Evolutionary conservation across 1,140 invertebrate genomes (phyloP), one percentile per base, ranked within the genome.

Genomic region (Rhizoglyphus robini): DNA sequence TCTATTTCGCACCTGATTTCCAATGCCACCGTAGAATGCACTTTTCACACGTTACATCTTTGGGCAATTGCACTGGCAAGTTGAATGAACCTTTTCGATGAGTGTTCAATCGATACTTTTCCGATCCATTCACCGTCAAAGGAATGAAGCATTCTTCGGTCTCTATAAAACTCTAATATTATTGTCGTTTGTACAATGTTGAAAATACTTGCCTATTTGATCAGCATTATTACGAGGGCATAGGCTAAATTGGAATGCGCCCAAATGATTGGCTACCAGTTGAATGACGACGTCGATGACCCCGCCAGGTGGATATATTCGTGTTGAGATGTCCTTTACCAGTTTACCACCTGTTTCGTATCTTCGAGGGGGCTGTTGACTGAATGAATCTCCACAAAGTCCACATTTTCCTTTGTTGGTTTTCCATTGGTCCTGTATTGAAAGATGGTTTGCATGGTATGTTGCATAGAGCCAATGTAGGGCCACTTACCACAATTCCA

Each of bases 281-380:
- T 73, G 67, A 13, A 73, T 58, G 2, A 69, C 59, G 3, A 73
- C 66, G 38, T 72, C 70, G 32, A 76, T 77, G 71, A 86, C 83
- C 80, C 90, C 86, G 36, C 90, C 90, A 3, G 84, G 81, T 25
- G 82, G 83, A 74, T 92, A 94, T 67, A 84, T 84, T 30, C 84
- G 77, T 0, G 83, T 83, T 36, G 91, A 87, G 47, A 90, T 87
- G 74, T 87, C 88, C 13, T 85, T 88, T 70, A 81, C 94, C 71
- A 84, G 80, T 70, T 84, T 80, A 3, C 90, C 90, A 2, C 90
- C 89, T 0, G 86, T 86, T 77, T 95, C 91, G 72, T 95, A 89
- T 0, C 85, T 84, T 32, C 90, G 77, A 0, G 89, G 89, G 18
- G 77, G 73, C 13, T 81, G 74, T 0, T 85, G 73, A n/a, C 15